Evolutionary conservation across 2,797 vertebrate species (phyloP).

Genomic region (Centroberyx gerrardi): DNA sequence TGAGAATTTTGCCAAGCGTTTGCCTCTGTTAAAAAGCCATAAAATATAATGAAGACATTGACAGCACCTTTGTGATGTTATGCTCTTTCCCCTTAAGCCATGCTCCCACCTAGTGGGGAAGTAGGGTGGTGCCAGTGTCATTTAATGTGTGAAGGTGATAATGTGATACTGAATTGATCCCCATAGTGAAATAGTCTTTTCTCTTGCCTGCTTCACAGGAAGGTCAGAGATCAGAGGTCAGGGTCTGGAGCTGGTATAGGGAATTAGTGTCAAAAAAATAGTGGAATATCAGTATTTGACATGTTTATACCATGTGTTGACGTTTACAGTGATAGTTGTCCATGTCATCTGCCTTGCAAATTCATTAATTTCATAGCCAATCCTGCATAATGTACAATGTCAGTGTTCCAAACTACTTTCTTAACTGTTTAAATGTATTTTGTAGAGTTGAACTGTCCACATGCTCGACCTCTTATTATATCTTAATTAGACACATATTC

Average conservation of each 20-base stretch:
- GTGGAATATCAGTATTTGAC: too few relatives aligned
- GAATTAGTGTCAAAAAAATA: too few relatives aligned
- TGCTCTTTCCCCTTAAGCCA: constrained; percentile 38
- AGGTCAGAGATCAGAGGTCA: neutral
- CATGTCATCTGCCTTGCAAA: neutral
- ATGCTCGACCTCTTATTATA: too few relatives aligned
- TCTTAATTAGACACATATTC: too few relatives aligned
- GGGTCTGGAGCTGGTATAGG: too few relatives aligned
- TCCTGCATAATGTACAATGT: neutral
- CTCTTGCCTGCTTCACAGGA: neutral
- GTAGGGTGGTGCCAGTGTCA: too few relatives aligned
- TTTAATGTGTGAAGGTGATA: neutral
- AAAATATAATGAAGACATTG: constrained; percentile 20
- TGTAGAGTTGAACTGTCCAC: too few relatives aligned
- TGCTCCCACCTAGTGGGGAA: constrained; percentile 67
- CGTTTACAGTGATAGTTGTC: too few relatives aligned
- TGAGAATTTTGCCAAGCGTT: constrained; percentile 23
- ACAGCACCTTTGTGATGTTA: neutral
- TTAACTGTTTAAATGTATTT: neutral
- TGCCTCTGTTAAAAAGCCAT: constrained; percentile 23
- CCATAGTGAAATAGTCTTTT: neutral
- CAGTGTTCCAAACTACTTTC: neutral
- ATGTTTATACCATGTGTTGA: too few relatives aligned
- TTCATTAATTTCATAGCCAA: constrained; percentile 4
- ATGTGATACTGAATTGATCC: too few relatives aligned